Evolutionary conservation across 2,797 vertebrate genomes (phyloP).

Genomic region (Pteropus rufus): DNA sequence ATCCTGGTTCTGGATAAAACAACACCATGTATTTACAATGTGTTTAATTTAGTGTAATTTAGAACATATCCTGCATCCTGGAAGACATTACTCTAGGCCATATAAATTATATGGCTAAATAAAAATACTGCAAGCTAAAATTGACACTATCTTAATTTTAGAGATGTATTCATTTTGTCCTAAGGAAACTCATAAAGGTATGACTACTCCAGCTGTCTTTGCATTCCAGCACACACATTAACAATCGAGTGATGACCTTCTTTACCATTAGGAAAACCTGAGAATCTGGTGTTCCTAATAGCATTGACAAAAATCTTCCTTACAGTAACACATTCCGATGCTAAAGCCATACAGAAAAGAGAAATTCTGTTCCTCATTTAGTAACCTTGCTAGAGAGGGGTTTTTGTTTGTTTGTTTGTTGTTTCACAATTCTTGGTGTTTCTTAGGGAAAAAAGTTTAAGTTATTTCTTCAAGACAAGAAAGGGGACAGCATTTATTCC

Average conservation of each 20-base stretch:
- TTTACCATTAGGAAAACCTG: not conserved
- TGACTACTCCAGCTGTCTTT: not conserved
- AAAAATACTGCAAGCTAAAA: not conserved
- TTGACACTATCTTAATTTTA: not conserved
- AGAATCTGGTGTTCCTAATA: not conserved
- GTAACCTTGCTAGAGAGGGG: not conserved
- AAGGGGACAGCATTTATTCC: not conserved
- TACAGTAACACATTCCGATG: not conserved
- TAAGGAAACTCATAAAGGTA: not conserved
- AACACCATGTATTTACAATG: not conserved
- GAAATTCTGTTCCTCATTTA: not conserved
- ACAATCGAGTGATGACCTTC: not conserved
- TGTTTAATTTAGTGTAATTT: not conserved
- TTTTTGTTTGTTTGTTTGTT: not conserved
- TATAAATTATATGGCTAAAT: not conserved
- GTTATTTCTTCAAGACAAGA: not conserved
- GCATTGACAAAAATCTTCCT: not conserved
- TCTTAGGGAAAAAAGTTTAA: not conserved
- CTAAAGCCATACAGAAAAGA: not conserved
- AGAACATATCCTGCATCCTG: not conserved
- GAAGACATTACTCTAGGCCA: not conserved
- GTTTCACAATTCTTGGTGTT: not conserved
- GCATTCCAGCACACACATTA: not conserved
- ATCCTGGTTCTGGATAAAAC: not conserved
- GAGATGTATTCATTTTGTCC: not conserved